Conservation (phyloP, 2,888 invertebrate species). For the Agapostemon virescens region DNA sequence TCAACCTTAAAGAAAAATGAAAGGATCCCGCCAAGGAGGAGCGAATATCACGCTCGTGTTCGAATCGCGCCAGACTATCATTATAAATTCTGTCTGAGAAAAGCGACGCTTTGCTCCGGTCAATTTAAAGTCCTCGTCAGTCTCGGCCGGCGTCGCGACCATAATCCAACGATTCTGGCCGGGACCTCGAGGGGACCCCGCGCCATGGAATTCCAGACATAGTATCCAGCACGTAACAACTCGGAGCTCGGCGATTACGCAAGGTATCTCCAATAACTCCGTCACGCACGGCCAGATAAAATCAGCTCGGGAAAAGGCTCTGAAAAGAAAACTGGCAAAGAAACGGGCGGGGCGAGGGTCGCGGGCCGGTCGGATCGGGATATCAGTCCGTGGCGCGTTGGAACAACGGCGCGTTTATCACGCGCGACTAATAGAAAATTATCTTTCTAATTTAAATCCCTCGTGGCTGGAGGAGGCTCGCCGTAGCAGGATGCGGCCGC, state of each 20-base stretch:
- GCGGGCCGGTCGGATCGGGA: neutral
- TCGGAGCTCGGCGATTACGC: slow-evolving; percentile 22
- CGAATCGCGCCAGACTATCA: neutral
- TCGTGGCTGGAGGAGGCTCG: slow-evolving; percentile 24
- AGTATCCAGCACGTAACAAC: slow-evolving; percentile 25
- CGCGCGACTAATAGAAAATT: slow-evolving; percentile 69
- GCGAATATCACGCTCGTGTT: neutral
- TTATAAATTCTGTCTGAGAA: neutral
- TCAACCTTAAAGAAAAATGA: neutral
- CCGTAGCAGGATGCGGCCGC: slow-evolving; percentile 33
- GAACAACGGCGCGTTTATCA: slow-evolving; percentile 67
- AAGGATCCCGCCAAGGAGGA: neutral
- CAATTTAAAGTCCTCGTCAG: neutral
- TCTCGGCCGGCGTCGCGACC: slow-evolving; percentile 8
- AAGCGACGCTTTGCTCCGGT: slow-evolving; percentile 3
- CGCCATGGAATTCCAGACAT: slow-evolving; percentile 2
- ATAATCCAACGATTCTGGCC: slow-evolving; percentile 17
- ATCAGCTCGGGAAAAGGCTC: slow-evolving; percentile 38
- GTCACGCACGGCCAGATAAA: slow-evolving; percentile 52
- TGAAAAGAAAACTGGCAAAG: slow-evolving; percentile 3
- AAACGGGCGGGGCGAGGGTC: neutral
- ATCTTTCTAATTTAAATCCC: slow-evolving; percentile 68
- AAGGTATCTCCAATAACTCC: slow-evolving; percentile 35
- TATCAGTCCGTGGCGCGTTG: slow-evolving; percentile 42
- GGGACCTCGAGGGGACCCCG: too few relatives aligned